Evolutionary conservation across 2,797 vertebrate species (phyloP).

Genomic region (Lithobates sylvaticus): DNA sequence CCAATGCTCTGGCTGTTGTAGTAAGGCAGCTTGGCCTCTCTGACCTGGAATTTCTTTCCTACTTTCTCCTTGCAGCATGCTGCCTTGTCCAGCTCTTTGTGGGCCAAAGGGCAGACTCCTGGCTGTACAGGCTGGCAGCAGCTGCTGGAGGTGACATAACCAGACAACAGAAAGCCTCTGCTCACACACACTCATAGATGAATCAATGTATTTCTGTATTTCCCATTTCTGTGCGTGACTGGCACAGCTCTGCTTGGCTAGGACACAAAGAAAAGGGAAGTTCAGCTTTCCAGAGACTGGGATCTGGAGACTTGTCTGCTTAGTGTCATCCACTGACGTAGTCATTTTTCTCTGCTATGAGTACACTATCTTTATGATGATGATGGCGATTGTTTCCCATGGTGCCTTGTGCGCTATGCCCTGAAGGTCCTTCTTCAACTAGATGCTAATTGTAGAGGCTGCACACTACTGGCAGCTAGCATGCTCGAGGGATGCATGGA

Average conservation of each 20-base stretch:
- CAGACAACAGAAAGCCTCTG: constrained; percentile 73
- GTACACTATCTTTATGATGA: constrained; percentile 68
- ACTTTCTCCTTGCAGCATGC: constrained; percentile 83
- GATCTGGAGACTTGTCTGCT: constrained; percentile 77
- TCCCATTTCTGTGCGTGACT: constrained; percentile 57
- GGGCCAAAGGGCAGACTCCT: constrained; percentile 94
- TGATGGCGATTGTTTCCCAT: constrained; percentile 79
- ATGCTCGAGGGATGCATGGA: constrained; percentile 89
- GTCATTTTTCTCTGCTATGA: constrained; percentile 80
- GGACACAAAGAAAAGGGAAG: constrained; percentile 67
- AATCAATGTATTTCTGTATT: constrained; percentile 81
- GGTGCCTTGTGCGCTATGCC: constrained; percentile 85
- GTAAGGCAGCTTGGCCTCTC: constrained; percentile 87
- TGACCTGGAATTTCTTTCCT: constrained; percentile 90
- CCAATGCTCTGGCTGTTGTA: constrained; percentile 82
- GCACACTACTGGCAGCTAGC: constrained; percentile 89
- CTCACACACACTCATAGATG: constrained; percentile 66
- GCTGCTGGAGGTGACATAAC: constrained; percentile 92
- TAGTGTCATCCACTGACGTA: constrained; percentile 79
- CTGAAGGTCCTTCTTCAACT: constrained; percentile 92
- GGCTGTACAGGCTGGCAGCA: constrained; percentile 89
- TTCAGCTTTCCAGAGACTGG: constrained; percentile 67
- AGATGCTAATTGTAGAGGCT: constrained; percentile 98
- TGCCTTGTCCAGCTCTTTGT: constrained; percentile 89
- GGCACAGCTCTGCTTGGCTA: constrained; percentile 60